A percentile compares a stretch with the other conserved stretches of the same genome.
Conservation (phyloP, 64 coral and sea anemone species). For the Trachythela sp. region DNA sequence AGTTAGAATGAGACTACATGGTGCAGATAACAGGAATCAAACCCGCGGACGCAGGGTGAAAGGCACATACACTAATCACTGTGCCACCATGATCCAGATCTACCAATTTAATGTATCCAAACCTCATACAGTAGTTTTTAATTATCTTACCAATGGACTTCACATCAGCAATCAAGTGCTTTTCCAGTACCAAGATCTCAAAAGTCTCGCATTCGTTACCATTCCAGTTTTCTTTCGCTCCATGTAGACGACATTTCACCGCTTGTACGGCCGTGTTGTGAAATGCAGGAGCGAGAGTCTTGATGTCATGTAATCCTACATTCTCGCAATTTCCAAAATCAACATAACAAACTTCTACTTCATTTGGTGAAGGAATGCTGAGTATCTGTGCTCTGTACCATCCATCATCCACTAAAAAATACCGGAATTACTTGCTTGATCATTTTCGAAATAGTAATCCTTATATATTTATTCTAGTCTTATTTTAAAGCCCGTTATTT, state of each 20-base stretch:
- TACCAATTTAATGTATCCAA: not conserved
- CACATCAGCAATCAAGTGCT: conserved; percentile 55
- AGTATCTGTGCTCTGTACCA: conserved; percentile 71
- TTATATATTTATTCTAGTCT: not conserved
- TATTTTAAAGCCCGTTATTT: not conserved
- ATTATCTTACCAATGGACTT: not conserved
- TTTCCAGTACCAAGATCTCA: conserved; percentile 42
- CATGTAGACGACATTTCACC: conserved; percentile 51
- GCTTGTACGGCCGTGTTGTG: conserved; percentile 40
- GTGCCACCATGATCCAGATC: not conserved
- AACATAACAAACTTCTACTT: conserved; percentile 56
- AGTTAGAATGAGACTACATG: no score
- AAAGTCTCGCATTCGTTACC: conserved; percentile 51
- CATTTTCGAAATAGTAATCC: no score
- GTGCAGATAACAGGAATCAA: no score
- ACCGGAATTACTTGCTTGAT: not conserved
- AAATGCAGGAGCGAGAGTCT: conserved; percentile 43
- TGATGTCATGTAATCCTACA: conserved; percentile 49
- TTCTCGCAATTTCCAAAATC: conserved; percentile 73
- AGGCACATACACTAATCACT: no score
- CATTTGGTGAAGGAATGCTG: conserved; percentile 18
- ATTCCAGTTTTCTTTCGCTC: conserved; percentile 54
- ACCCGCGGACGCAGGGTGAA: no score
- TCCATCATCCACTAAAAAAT: conserved; percentile 51
- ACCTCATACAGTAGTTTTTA: no score